phyloP scores from a whole-genome alignment of 2,797 vertebrate genomes.

The Pipistrellus nathusii region DNA sequence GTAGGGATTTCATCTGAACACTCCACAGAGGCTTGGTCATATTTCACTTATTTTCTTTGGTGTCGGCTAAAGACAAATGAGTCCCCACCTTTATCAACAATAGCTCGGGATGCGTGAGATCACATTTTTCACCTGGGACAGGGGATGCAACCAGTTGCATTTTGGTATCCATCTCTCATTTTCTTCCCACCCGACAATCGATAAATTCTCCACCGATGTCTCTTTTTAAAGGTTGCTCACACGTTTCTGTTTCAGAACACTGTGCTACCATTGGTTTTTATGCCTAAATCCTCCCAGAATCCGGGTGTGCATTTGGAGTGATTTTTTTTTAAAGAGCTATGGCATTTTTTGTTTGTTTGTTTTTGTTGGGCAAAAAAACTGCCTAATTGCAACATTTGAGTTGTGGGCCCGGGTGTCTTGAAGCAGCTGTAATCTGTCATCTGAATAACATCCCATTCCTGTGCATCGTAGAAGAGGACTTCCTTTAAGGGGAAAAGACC shows the following conservation, averaged over 20 bases:
- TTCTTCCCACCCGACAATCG: constrained; percentile 63
- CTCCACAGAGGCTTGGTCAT: constrained; percentile 75
- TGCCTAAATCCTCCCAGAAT: constrained; percentile 32
- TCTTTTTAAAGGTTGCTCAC: constrained; percentile 80
- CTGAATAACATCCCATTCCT: not conserved
- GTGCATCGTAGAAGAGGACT: not conserved
- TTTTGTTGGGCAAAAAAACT: not conserved
- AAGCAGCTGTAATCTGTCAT: not conserved
- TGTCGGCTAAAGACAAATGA: constrained; percentile 80
- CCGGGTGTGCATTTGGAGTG: not conserved
- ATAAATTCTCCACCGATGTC: constrained; percentile 62
- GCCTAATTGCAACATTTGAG: not conserved
- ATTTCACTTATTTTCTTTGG: constrained; percentile 81
- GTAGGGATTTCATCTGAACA: constrained; percentile 80
- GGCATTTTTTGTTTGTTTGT: not conserved
- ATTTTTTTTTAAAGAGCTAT: not conserved
- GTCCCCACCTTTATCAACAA: constrained; percentile 78
- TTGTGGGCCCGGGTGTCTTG: accelerated
- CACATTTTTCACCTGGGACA: constrained; percentile 77
- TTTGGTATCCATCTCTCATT: constrained; percentile 79
- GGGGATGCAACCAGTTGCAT: constrained; percentile 58
- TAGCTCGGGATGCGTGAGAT: constrained; percentile 72
- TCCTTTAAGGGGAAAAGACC: not conserved
- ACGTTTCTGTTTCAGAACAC: constrained; percentile 72
- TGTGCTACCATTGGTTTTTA: not conserved